Evolutionary conservation across 2,113 vertebrate species (phyloP), one percentile per base, ranked within the genome.

Genomic region (Brachypodius melanocephalos): DNA sequence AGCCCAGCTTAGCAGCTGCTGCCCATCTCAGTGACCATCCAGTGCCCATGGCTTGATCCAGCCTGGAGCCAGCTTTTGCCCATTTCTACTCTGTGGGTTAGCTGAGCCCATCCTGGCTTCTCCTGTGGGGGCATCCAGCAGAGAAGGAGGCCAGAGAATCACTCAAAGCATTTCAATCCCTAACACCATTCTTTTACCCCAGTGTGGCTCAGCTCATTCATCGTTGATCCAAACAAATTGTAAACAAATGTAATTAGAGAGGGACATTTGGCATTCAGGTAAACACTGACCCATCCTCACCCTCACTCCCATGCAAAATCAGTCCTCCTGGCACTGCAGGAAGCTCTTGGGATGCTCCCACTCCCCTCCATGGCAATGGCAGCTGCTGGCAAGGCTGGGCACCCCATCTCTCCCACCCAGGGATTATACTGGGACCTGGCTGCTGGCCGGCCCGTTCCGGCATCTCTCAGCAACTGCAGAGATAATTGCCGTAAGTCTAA

Each of bases 401-500:
- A 4, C 63, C 5, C 8, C 26, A 6, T 14, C 16, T 72, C 62
- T 65, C 38, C 46, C 48, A 9, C 73, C n/a, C 3, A 1, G 55
- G 80, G 71, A 89, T 89, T 86, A 65, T n/a, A 32, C 12, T 4
- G 3, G 77, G 72, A 78, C 52, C 85, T 48, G 76, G 62, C 54
- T 74, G 43, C 66, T 0, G 13, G 42, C 82, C 5, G 22, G 81
- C 68, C 92, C 1, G 0, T 87, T 88, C 90, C 61, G 0, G 95
- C 49, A 54, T 83, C 91, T 95, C 93, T 68, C 83, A 61, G 88
- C 91, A 85, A 74, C 91, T 82, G 90, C 54, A 38, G 45, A 90
- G 96, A 95, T 97, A 97, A 96, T 96, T 97, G 94, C 95, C 79
- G 9, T 89, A 86, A 95, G 83, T 95, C 95, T 97, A 89, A 97